Conservation (phyloP, 2,113 vertebrate species). For the Alaudala cheleensis region DNA sequence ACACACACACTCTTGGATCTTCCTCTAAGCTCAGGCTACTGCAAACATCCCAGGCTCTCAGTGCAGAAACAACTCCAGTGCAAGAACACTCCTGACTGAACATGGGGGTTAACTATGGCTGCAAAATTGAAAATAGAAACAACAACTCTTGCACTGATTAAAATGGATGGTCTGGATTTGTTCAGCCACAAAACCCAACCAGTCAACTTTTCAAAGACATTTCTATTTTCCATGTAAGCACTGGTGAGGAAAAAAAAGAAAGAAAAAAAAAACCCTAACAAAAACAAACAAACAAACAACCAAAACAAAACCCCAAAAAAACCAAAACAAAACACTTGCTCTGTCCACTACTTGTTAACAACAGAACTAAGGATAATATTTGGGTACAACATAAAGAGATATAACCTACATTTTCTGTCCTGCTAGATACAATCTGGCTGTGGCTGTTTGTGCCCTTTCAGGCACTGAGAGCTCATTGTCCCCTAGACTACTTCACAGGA, state of each 20-base stretch:
- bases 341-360: not conserved
- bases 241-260: not conserved
- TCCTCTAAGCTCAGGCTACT: not conserved
- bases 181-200: not conserved
- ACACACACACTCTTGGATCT: not conserved
- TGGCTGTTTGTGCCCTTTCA: not conserved
- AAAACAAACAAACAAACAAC: no score
- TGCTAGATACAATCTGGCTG: not conserved
- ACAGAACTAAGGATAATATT: not conserved
- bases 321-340: no score
- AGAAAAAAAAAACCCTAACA: accelerated
- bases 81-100: not conserved
- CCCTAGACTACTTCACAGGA: not conserved
- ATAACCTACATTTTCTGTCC: not conserved
- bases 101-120: not conserved
- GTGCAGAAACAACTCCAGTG: not conserved
- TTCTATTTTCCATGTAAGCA: not conserved
- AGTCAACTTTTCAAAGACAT: not conserved
- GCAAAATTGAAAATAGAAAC: not conserved
- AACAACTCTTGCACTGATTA: not conserved
- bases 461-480: not conserved
- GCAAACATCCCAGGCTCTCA: not conserved
- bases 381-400: not conserved
- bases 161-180: not conserved
- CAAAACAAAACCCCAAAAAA: no score